Conservation (phyloP, 2,797 vertebrate genomes). For the Protonibea diacanthus region DNA sequence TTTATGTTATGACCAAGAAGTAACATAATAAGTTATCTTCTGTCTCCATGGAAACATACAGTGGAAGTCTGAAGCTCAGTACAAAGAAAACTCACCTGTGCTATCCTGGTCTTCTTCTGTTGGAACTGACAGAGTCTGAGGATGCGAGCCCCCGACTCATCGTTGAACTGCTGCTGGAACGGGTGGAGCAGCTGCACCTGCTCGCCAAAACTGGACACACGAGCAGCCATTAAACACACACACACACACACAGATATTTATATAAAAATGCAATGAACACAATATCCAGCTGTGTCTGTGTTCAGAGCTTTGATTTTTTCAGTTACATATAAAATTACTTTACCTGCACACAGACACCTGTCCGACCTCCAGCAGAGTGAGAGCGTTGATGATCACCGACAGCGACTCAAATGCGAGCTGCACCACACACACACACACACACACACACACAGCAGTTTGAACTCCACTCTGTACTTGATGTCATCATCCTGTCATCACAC, state of each 20-base stretch:
- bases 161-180: conserved; percentile 95
- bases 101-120: conserved; percentile 98
- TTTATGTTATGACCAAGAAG: too few relatives aligned
- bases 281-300: too few relatives aligned
- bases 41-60: too few relatives aligned
- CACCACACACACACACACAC: conserved; percentile 12
- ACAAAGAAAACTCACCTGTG: conserved; percentile 85
- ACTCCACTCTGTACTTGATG: not conserved
- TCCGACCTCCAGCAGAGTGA: conserved; percentile 95
- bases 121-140: conserved; percentile 95
- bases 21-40: too few relatives aligned
- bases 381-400: conserved; percentile 95
- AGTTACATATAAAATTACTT: conserved; percentile 4
- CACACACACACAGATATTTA: too few relatives aligned
- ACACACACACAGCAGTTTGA: not conserved
- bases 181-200: conserved; percentile 95
- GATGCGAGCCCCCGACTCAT: conserved; percentile 92
- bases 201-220: conserved; percentile 92
- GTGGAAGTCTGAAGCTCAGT: too few relatives aligned
- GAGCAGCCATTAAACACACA: not conserved
- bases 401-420: conserved; percentile 98
- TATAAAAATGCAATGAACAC: too few relatives aligned
- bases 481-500: too few relatives aligned
- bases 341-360: conserved; percentile 98
- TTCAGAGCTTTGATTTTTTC: too few relatives aligned